Evolutionary conservation across 2,888 invertebrate genomes (phyloP), one percentile per base, ranked within the genome.

Genomic region (Drosophila lacicola): DNA sequence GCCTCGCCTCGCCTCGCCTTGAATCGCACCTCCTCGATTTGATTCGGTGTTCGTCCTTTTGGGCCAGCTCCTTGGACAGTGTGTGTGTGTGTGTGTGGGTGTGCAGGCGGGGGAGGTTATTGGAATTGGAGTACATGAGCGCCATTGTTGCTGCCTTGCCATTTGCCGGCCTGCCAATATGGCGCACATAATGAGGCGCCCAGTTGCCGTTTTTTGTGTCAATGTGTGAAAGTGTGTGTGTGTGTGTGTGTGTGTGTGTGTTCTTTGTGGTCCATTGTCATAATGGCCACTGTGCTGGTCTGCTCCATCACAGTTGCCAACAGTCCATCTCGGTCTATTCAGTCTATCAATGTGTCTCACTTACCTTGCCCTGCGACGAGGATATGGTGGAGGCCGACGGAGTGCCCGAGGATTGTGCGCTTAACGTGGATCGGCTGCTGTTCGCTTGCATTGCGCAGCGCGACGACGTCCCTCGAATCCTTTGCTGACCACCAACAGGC

Each of bases 391-490:
- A 91, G 74, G 91, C 90, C 72, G 91, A 91, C 70, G 91, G 91
- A 78, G 91, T 91, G 78, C 90, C 91, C 79, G 91, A 91, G 81
- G 90, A 91, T 89, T 91, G 91, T 86, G 90, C 91, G 80, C 90
- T 90, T 80, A 91, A 77, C 67, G 90, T 90, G 62, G 91, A 88
- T 74, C 90, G 76, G 62, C 74, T 90, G 78, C 83, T 91, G 70
- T 91, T 91, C 65, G 87, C 89, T 90, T 91, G 91, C 91, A 91
- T 91, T 76, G 87, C 87, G 78, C 77, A 70, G 53, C 51, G 70
- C 72, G 60, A 55, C 49, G 66, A 65, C 50, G 47, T 39, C 33
- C 36, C 61, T 57, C 41, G 33, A 42, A 49, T 68, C 37, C 57
- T 29, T 29, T 29, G 29, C 29, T 29, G 29, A 29, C 29, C 29